Conservation (phyloP, 2,888 invertebrate genomes). For the Pyrrhia umbra region DNA sequence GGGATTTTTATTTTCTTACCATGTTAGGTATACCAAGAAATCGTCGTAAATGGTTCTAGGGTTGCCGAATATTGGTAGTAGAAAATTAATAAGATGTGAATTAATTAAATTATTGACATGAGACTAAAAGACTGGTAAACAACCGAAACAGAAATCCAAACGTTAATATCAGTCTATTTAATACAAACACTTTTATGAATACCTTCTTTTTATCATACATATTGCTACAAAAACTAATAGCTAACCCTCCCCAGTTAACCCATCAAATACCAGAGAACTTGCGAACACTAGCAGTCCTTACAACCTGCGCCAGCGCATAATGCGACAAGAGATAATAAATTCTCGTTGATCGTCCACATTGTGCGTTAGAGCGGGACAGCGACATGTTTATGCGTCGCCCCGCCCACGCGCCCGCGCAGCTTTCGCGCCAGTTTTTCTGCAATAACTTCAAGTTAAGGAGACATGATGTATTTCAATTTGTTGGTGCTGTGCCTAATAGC, state of each 20-base stretch:
- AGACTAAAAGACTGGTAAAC: no score
- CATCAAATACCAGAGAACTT: conserved; percentile 38
- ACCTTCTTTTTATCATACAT: no score
- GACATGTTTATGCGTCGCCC: conserved; percentile 73
- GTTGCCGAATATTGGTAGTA: no score
- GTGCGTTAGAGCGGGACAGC: conserved; percentile 71
- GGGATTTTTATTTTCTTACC: conserved; percentile 5
- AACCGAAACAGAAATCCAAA: no score
- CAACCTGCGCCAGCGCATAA: conserved; percentile 64
- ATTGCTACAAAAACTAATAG: neutral
- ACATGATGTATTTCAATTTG: conserved; percentile 64
- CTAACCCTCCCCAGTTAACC: conserved; percentile 28
- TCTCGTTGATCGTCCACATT: conserved; percentile 80
- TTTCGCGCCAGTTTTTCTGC: conserved; percentile 79
- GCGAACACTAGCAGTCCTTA: conserved; percentile 43
- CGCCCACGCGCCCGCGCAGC: conserved; percentile 79
- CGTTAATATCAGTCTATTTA: no score
- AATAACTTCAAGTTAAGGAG: conserved; percentile 71
- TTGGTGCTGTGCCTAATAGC: conserved; percentile 69
- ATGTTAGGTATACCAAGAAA: no score
- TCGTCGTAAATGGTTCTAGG: no score
- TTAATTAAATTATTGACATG: no score
- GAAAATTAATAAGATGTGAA: no score
- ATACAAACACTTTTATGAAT: no score
- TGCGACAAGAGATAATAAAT: conserved; percentile 76